A percentile compares a stretch with the other conserved stretches of the same genome.
Conservation (phyloP, 2,797 vertebrate genomes). For the Lepus townsendii region DNA sequence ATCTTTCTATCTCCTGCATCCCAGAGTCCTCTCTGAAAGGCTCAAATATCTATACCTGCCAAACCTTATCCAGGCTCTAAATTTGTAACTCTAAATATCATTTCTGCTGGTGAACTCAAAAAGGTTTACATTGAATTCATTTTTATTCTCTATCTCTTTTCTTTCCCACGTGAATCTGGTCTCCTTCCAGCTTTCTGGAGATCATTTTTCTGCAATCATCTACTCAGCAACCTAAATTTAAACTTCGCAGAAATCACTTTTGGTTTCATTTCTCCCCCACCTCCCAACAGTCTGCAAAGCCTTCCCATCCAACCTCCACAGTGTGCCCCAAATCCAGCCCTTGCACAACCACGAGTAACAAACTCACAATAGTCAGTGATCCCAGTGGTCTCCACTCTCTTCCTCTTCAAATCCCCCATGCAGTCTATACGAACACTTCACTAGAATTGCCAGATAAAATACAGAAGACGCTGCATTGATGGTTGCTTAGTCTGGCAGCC, state of each 20-base stretch:
- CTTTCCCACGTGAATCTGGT: not conserved
- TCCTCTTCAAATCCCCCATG: not conserved
- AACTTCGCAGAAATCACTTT: not conserved
- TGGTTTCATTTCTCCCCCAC: not conserved
- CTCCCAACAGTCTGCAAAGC: not conserved
- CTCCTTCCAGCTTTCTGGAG: not conserved
- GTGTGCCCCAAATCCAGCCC: not conserved
- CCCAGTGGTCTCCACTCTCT: not conserved
- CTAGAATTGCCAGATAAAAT: not conserved
- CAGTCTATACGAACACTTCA: not conserved
- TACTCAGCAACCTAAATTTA: not conserved
- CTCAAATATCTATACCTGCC: not conserved
- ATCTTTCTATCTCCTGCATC: not conserved
- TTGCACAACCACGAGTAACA: not conserved
- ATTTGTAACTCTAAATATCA: not conserved
- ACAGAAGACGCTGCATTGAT: not conserved
- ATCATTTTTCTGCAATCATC: constrained; percentile 6
- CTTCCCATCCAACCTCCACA: not conserved
- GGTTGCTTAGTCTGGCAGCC: not conserved
- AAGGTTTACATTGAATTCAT: not conserved
- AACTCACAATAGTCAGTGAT: not conserved
- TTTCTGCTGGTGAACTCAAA: constrained; percentile 17
- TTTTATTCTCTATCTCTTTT: not conserved
- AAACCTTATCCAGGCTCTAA: not conserved
- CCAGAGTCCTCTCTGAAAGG: not conserved